Evolutionary conservation across 35 echinoderm and acorn worm genomes (phyloP).

Genomic region (Eucidaris tribuloides): DNA sequence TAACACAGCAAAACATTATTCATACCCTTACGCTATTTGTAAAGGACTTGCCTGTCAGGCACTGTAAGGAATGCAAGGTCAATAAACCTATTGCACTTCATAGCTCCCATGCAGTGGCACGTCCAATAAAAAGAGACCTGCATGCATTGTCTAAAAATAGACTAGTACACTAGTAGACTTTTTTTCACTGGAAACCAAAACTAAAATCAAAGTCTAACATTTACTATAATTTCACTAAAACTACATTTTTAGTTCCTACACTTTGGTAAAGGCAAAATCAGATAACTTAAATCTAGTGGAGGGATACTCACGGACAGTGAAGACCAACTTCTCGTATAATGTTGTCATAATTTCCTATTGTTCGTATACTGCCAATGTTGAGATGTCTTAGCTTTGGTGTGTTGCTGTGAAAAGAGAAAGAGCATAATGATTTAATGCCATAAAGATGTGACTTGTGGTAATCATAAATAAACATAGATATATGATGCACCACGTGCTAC

Average conservation of each 20-base stretch:
- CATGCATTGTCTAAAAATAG: not conserved
- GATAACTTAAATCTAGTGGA: not conserved
- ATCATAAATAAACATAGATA: not conserved
- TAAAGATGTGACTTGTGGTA: not conserved
- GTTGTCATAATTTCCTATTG: conserved; percentile 35
- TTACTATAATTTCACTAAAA: not conserved
- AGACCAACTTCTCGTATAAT: conserved; percentile 10
- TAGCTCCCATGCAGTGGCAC: too few relatives aligned
- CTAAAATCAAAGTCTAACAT: not conserved
- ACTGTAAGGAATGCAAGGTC: too few relatives aligned
- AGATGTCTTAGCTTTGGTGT: conserved; percentile 43
- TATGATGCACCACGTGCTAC: not conserved
- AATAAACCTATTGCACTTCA: too few relatives aligned
- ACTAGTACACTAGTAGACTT: not conserved
- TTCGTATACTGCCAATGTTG: conserved; percentile 44
- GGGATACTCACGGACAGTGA: conserved; percentile 58
- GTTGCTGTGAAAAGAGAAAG: conserved; percentile 35
- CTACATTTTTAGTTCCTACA: not conserved
- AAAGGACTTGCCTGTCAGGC: too few relatives aligned
- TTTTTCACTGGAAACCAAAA: not conserved
- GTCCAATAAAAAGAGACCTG: not conserved
- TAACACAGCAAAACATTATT: too few relatives aligned
- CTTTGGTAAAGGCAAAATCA: not conserved
- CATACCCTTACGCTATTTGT: too few relatives aligned
- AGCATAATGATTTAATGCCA: not conserved